A percentile compares a stretch with the other conserved stretches of the same genome.
These are phyloP conservation scores for Phyllotreta striolata DNA, from an alignment of 2,888 invertebrate species.

Conservation along the genomic window DNA sequence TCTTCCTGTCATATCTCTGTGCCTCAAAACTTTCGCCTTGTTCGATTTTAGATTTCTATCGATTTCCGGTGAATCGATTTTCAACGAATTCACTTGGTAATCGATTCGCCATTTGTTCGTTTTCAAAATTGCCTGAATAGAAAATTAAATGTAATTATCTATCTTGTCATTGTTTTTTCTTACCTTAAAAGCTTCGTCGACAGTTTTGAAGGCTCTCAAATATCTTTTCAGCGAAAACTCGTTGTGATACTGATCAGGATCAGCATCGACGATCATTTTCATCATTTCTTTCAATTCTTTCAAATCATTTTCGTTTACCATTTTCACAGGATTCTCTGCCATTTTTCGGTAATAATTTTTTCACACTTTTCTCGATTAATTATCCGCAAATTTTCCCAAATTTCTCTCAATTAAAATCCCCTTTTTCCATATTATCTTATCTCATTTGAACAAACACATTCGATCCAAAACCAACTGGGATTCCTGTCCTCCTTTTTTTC, in stretches of 20 bases:
- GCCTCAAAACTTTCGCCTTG: slow-evolving; percentile 74
- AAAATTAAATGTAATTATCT: not conserved
- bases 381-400: not conserved
- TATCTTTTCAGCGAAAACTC: slow-evolving; percentile 77
- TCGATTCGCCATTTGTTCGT: slow-evolving; percentile 82
- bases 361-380: not conserved
- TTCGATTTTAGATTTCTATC: slow-evolving; percentile 67
- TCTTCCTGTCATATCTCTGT: slow-evolving; percentile 76
- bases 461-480: no score
- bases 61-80: slow-evolving; percentile 63
- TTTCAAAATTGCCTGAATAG: slow-evolving; percentile 75
- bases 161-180: not conserved
- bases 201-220: slow-evolving; percentile 76
- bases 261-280: slow-evolving; percentile 76
- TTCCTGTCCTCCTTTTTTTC: no score
- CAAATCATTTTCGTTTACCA: slow-evolving; percentile 70
- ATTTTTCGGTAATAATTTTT: slow-evolving; percentile 12
- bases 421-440: slow-evolving; percentile 5
- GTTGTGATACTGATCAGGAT: slow-evolving; percentile 78
- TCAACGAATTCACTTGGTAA: slow-evolving; percentile 72
- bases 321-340: slow-evolving; percentile 52
- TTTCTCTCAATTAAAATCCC: no score
- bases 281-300: slow-evolving; percentile 74
- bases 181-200: slow-evolving; percentile 79
- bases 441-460: not conserved